Conservation (phyloP, 2,888 invertebrate species). For the Folsomia manolachei region DNA sequence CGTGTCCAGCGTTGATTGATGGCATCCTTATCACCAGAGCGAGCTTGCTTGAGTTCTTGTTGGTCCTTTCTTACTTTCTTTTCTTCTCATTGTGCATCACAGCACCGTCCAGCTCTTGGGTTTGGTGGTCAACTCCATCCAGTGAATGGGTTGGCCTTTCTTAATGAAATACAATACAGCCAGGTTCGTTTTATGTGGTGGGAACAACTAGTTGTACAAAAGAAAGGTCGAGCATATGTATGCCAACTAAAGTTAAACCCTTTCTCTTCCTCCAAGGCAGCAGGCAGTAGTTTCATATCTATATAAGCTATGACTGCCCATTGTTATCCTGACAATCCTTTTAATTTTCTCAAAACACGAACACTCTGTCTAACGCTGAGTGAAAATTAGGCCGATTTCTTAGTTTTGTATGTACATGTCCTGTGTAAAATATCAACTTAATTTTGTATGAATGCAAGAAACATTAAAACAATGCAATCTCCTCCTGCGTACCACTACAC, state of each 20-base stretch:
- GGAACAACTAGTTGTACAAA: neutral
- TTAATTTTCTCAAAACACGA: constrained; percentile 14
- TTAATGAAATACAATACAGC: no score
- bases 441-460: no score
- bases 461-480: no score
- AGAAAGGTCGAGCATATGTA: neutral
- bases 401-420: no score
- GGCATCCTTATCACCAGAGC: constrained; percentile 19
- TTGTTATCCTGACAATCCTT: constrained; percentile 7
- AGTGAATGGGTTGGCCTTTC: no score
- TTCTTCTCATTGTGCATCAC: no score
- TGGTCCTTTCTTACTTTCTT: neutral
- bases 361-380: neutral
- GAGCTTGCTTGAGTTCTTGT: no score
- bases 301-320: constrained; percentile 1
- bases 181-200: no score
- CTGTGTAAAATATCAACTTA: no score
- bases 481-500: no score
- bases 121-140: neutral
- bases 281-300: neutral
- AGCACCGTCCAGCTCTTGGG: neutral
- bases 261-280: neutral
- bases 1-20: constrained; percentile 20
- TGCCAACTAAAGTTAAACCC: neutral
- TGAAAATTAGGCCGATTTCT: constrained; percentile 7